Percentiles rank a stretch among this genome's conserved stretches.
Evolutionary conservation across 2,113 vertebrate species (phyloP).

Genomic region (Nettapus auritus): DNA sequence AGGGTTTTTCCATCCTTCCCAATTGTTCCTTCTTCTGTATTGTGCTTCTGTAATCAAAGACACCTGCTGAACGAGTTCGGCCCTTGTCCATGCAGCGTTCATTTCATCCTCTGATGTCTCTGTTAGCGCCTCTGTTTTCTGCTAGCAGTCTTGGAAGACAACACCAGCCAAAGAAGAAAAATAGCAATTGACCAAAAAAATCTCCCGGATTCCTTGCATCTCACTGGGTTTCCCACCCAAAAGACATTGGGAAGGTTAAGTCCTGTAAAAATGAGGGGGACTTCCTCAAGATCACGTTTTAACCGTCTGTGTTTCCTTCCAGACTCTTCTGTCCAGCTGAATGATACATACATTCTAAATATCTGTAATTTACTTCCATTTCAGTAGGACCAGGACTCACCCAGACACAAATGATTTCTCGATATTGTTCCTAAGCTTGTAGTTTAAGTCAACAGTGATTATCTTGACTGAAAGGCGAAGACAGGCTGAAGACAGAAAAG

Average conservation of each 20-base stretch:
- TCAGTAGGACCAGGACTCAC: neutral
- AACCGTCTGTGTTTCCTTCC: neutral
- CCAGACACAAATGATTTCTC: neutral
- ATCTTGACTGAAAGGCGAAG: neutral
- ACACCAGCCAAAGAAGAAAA: neutral
- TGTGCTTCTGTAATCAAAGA: neutral
- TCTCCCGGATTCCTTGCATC: neutral
- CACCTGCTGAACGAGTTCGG: neutral
- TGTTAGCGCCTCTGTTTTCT: neutral
- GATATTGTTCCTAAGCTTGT: neutral
- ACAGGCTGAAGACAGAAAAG: neutral
- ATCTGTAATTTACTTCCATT: neutral
- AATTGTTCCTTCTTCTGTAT: neutral
- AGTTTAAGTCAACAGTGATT: neutral
- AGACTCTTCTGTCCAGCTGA: neutral
- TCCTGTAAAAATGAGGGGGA: neutral
- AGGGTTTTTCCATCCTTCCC: neutral
- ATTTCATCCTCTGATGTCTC: neutral
- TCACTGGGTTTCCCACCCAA: neutral
- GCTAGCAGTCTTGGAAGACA: neutral
- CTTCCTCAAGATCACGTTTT: neutral
- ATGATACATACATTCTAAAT: neutral
- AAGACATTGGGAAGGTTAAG: neutral
- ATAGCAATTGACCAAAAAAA: neutral
- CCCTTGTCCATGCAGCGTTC: neutral